A percentile compares a stretch with the other conserved stretches of the same genome.
These are phyloP conservation scores for Procambarus clarkii DNA, from an alignment of 1,140 invertebrate species.

Conservation along the genomic window DNA sequence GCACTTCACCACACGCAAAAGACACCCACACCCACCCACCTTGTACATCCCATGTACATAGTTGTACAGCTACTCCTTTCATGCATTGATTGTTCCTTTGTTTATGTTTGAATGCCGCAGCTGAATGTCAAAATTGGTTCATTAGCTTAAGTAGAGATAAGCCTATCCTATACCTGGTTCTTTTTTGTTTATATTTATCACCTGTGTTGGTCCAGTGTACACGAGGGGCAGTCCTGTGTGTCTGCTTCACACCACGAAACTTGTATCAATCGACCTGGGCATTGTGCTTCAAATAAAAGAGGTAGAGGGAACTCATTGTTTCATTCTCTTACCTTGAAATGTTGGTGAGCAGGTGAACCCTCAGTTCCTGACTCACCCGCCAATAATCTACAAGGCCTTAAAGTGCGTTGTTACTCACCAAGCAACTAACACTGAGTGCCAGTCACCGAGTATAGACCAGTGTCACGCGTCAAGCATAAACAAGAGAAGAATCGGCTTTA, in stretches of 20 bases:
- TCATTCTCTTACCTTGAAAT: constrained; percentile 28
- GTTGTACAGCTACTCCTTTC: constrained; percentile 51
- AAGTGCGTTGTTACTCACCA: not conserved
- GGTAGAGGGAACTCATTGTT: constrained; percentile 60
- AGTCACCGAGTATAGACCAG: not conserved
- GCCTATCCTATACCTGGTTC: constrained; percentile 42
- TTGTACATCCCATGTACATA: constrained; percentile 58
- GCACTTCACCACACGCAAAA: constrained; percentile 42
- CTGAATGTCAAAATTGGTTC: constrained; percentile 50
- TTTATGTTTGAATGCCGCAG: constrained; percentile 57
- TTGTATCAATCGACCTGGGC: constrained; percentile 51
- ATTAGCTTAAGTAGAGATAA: constrained; percentile 55
- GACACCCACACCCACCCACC: constrained; percentile 6
- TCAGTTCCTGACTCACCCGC: constrained; percentile 8
- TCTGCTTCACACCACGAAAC: not conserved
- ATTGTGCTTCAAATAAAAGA: constrained; percentile 67
- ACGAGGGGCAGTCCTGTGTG: constrained; percentile 27
- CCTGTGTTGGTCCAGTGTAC: constrained; percentile 28
- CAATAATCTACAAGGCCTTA: not conserved
- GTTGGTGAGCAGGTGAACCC: not conserved
- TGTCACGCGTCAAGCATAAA: constrained; percentile 39
- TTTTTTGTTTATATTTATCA: constrained; percentile 55
- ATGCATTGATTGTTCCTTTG: constrained; percentile 39
- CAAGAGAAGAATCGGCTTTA: constrained; percentile 4
- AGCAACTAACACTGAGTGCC: too few relatives aligned